Evolutionary conservation across 2,888 invertebrate genomes (phyloP).

Genomic region (Acanthosepion esculentum): DNA sequence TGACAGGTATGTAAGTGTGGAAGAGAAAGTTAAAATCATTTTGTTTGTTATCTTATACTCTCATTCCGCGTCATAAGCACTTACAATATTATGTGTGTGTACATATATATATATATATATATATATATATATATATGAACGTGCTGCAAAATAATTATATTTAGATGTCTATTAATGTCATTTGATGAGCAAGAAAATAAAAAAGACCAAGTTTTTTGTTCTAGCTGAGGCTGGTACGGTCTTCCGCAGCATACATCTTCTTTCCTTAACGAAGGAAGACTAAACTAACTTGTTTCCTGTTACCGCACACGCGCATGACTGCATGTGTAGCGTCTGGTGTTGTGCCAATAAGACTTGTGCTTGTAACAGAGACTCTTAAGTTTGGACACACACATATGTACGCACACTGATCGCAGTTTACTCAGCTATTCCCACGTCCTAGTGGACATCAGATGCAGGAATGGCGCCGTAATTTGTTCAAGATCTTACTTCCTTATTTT

Average conservation of each 20-base stretch:
- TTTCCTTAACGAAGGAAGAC: not conserved
- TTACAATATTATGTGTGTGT: not conserved
- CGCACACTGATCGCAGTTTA: not conserved
- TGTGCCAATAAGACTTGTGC: not conserved
- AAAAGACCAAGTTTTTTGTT: not conserved
- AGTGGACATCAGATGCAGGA: not conserved
- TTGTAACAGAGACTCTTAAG: not conserved
- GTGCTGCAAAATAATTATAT: not conserved
- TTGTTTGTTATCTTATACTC: not conserved
- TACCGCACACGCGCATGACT: not conserved
- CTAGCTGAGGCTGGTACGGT: not conserved
- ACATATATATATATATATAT: too few relatives aligned
- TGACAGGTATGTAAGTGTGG: not conserved
- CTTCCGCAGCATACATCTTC: conserved; percentile 33
- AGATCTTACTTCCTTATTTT: not conserved
- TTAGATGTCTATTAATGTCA: not conserved
- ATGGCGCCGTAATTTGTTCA: not conserved
- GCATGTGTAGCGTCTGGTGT: not conserved
- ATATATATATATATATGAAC: not conserved
- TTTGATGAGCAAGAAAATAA: not conserved
- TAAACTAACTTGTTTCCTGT: not conserved
- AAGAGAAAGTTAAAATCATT: not conserved
- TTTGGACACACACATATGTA: not conserved
- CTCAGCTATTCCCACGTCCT: not conserved
- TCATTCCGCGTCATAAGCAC: not conserved